Percentiles rank a stretch among this genome's conserved stretches.
phyloP scores from a whole-genome alignment of 2,888 invertebrate genomes.

The Timandra comae region DNA sequence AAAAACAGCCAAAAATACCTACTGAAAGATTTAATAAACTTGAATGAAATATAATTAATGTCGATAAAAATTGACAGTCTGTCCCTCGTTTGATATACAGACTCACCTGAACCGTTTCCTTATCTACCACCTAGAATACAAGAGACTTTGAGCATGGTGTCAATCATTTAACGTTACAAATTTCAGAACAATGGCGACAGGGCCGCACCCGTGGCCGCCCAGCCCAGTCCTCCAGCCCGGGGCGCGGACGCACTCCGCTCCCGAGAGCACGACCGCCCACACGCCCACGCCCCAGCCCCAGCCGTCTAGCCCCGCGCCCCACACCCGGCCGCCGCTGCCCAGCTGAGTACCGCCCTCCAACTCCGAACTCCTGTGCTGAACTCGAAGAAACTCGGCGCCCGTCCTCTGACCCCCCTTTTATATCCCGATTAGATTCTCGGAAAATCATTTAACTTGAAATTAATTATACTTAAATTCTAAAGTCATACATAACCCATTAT shows the following conservation, averaged over 20 bases:
- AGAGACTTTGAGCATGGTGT: neutral
- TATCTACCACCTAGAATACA: neutral
- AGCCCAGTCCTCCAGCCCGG: slow-evolving; percentile 85
- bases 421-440: slow-evolving; percentile 51
- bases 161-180: neutral
- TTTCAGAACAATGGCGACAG: slow-evolving; percentile 78
- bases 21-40: too few relatives aligned
- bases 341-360: slow-evolving; percentile 77
- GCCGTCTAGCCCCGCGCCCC: slow-evolving; percentile 62
- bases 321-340: slow-evolving; percentile 63
- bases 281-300: slow-evolving; percentile 69
- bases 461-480: too few relatives aligned
- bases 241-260: slow-evolving; percentile 83
- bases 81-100: too few relatives aligned
- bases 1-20: too few relatives aligned
- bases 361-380: slow-evolving; percentile 78
- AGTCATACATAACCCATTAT: too few relatives aligned
- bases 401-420: slow-evolving; percentile 60
- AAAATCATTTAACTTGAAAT: slow-evolving; percentile 52
- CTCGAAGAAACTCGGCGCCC: slow-evolving; percentile 75
- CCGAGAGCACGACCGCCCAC: slow-evolving; percentile 75
- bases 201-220: slow-evolving; percentile 87
- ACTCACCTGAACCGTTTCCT: too few relatives aligned
- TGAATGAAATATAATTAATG: too few relatives aligned
- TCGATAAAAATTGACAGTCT: too few relatives aligned